A percentile compares a stretch with the other conserved stretches of the same genome.
These are phyloP conservation scores for Glandiceps talaboti DNA, from an alignment of 53 echinoderm and acorn worm genomes.

Conservation along the genomic window DNA sequence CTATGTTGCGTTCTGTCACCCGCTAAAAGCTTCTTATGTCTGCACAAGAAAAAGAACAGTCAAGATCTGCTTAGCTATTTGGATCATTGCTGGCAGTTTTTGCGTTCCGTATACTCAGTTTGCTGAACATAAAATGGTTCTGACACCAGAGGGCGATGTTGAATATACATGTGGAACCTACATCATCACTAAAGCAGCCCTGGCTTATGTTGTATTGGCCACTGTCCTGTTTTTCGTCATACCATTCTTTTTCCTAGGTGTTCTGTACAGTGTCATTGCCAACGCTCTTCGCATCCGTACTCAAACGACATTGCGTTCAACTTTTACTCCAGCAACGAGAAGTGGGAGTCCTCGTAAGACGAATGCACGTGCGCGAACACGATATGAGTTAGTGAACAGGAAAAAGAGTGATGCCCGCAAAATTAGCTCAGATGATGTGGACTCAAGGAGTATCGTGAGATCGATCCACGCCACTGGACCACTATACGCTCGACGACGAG, in stretches of 20 bases:
- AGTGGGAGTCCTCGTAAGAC: neutral
- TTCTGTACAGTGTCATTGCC: slow-evolving; percentile 58
- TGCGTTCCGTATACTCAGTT: slow-evolving; percentile 39
- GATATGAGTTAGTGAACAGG: slow-evolving; percentile 5
- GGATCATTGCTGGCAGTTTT: slow-evolving; percentile 47
- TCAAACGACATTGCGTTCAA: neutral
- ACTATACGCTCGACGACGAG: slow-evolving; percentile 41
- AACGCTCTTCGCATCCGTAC: slow-evolving; percentile 31
- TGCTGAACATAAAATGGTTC: slow-evolving; percentile 20
- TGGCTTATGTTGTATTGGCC: slow-evolving; percentile 31
- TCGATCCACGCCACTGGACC: slow-evolving; percentile 5
- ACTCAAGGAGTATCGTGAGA: neutral
- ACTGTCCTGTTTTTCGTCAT: slow-evolving; percentile 47
- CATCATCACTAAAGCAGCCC: slow-evolving; percentile 5
- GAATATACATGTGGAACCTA: slow-evolving; percentile 15
- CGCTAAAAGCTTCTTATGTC: slow-evolving; percentile 66
- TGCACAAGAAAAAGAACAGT: slow-evolving; percentile 63
- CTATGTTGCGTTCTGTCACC: slow-evolving; percentile 77
- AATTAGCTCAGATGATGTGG: neutral
- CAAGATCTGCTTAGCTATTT: slow-evolving; percentile 40
- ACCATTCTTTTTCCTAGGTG: slow-evolving; percentile 42
- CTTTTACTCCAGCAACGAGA: neutral
- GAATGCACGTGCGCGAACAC: neutral
- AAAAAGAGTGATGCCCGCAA: neutral
- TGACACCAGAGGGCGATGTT: neutral